phyloP scores from a whole-genome alignment of 1,140 invertebrate genomes.

The Metaphire vulgaris region DNA sequence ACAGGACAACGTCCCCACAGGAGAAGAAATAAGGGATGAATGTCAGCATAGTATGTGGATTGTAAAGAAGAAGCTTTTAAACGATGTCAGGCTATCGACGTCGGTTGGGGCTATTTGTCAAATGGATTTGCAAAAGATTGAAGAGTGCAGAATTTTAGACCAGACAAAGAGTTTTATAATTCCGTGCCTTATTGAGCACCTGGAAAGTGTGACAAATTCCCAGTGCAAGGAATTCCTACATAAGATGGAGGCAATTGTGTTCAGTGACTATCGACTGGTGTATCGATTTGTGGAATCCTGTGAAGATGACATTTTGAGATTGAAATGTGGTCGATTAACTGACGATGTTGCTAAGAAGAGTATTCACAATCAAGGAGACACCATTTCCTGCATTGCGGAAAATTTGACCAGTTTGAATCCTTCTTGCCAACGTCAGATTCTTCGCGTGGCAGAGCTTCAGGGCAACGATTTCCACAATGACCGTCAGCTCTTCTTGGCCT shows the following conservation, averaged over 20 bases:
- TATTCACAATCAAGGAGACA: slow-evolving; percentile 68
- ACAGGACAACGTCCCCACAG: too few relatives aligned
- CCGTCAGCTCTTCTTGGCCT: slow-evolving; percentile 76
- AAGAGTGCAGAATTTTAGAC: neutral
- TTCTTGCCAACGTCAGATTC: slow-evolving; percentile 69
- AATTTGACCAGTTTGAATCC: slow-evolving; percentile 42
- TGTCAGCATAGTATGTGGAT: too few relatives aligned
- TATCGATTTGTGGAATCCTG: slow-evolving; percentile 74
- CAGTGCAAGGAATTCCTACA: slow-evolving; percentile 67
- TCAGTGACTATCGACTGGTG: slow-evolving; percentile 76
- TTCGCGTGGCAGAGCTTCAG: slow-evolving; percentile 78
- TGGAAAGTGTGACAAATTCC: slow-evolving; percentile 62
- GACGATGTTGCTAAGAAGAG: neutral
- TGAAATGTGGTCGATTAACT: slow-evolving; percentile 62
- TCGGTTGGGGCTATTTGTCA: neutral
- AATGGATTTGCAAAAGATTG: neutral
- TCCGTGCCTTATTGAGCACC: slow-evolving; percentile 71
- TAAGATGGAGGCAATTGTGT: slow-evolving; percentile 72
- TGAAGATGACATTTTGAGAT: slow-evolving; percentile 64
- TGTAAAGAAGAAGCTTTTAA: neutral
- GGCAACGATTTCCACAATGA: slow-evolving; percentile 86
- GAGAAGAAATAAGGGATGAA: too few relatives aligned
- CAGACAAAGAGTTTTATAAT: slow-evolving; percentile 43
- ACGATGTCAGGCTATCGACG: neutral
- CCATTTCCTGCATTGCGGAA: slow-evolving; percentile 75